These are phyloP conservation scores for Choloepus didactylus DNA, from an alignment of 2,797 vertebrate species.

Conservation along the genomic window DNA sequence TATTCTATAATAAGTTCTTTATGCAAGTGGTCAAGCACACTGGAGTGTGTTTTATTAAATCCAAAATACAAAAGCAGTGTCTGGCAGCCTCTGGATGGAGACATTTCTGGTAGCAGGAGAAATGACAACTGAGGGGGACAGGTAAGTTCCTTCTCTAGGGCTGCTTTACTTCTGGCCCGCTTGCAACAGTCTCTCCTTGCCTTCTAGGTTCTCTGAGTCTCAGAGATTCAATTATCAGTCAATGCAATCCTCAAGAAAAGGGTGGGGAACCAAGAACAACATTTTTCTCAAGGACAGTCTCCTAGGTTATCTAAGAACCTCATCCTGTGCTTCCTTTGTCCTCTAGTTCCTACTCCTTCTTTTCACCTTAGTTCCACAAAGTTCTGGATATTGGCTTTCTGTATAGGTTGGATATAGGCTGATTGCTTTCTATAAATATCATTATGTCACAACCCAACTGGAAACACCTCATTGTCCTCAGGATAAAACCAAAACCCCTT, in stretches of 20 bases:
- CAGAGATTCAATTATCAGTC: neutral
- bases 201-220: neutral
- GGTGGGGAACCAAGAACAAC: neutral
- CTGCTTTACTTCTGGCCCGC: neutral
- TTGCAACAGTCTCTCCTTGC: neutral
- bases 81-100: neutral
- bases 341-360: neutral
- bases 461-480: neutral
- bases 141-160: neutral
- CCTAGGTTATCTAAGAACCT: too few relatives aligned
- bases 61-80: neutral
- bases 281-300: neutral
- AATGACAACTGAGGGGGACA: neutral
- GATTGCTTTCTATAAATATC: neutral
- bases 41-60: conserved; percentile 18
- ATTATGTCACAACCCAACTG: neutral
- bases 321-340: neutral
- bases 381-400: neutral
- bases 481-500: neutral
- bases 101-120: neutral
- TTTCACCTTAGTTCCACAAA: neutral
- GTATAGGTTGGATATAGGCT: neutral
- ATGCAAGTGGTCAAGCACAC: neutral
- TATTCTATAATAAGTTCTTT: neutral
- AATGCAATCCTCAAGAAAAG: neutral